A percentile compares a stretch with the other conserved stretches of the same genome.
phyloP scores from a whole-genome alignment of 1,140 invertebrate species.

The Platyura marginata region DNA sequence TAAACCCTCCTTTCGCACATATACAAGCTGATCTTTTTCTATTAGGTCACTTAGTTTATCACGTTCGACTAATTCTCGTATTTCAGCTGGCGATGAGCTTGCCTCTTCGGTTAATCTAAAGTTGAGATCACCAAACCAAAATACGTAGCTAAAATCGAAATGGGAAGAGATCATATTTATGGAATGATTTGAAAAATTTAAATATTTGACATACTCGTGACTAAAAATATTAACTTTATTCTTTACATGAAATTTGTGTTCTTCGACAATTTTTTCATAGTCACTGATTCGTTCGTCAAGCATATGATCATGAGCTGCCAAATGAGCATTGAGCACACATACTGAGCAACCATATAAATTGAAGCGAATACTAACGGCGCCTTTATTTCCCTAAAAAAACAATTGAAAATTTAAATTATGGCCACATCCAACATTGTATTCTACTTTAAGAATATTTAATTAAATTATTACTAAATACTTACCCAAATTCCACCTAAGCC shows the following conservation, averaged over 20 bases:
- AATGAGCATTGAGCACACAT: constrained; percentile 73
- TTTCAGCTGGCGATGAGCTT: constrained; percentile 37
- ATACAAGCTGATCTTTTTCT: constrained; percentile 49
- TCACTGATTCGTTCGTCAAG: constrained; percentile 63
- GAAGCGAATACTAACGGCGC: constrained; percentile 71
- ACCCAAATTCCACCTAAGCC: constrained; percentile 79
- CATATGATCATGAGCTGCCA: constrained; percentile 72
- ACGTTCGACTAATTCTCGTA: constrained; percentile 41
- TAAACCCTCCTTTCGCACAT: constrained; percentile 44
- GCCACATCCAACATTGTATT: constrained; percentile 4
- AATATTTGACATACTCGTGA: constrained; percentile 53
- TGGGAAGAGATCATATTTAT: neutral
- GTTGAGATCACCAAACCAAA: constrained; percentile 91
- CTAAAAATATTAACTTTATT: constrained; percentile 69
- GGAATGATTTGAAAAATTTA: neutral
- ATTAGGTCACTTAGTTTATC: constrained; percentile 43
- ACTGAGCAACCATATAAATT: constrained; percentile 71
- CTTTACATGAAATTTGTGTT: constrained; percentile 46
- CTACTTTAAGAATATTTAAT: neutral
- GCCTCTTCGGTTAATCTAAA: constrained; percentile 58
- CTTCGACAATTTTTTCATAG: constrained; percentile 64
- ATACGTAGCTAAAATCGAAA: constrained; percentile 54
- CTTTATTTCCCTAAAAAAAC: constrained; percentile 78
- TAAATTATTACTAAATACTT: constrained; percentile 10
- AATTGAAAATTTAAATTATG: too few relatives aligned